Conservation (phyloP, 2,888 invertebrate genomes). For the Dioctria linearis region DNA sequence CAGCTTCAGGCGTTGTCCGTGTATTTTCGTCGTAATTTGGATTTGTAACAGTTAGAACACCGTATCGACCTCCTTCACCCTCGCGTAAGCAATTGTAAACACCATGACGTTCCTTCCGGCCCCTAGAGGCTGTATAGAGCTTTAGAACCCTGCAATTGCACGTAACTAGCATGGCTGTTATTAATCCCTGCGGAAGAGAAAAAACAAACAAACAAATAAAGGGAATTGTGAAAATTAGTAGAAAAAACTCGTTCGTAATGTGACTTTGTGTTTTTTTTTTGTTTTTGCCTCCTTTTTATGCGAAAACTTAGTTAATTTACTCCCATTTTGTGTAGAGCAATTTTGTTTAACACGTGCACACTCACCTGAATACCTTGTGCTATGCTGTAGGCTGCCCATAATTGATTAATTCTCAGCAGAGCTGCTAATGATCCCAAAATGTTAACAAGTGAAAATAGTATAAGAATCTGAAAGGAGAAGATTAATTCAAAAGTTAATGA, state of each 20-base stretch:
- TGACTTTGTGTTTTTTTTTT: background rate
- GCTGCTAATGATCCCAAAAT: slow-evolving; percentile 69
- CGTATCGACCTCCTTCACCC: slow-evolving; percentile 63
- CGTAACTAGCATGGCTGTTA: slow-evolving; percentile 76
- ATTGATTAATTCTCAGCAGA: slow-evolving; percentile 67
- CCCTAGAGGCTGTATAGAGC: slow-evolving; percentile 61
- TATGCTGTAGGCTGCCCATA: slow-evolving; percentile 72
- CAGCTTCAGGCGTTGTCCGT: slow-evolving; percentile 32
- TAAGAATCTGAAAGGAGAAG: slow-evolving; percentile 68
- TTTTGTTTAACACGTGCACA: slow-evolving; percentile 3
- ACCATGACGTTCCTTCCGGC: slow-evolving; percentile 61
- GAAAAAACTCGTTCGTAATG: slow-evolving; percentile 12
- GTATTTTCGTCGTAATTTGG: slow-evolving; percentile 62
- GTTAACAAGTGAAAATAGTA: slow-evolving; percentile 68
- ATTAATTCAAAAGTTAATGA: background rate
- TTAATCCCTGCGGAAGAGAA: slow-evolving; percentile 73
- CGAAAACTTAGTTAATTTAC: slow-evolving; percentile 11
- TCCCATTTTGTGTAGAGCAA: background rate
- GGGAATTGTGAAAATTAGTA: slow-evolving; percentile 11
- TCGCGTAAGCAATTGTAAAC: slow-evolving; percentile 62
- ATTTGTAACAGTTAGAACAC: slow-evolving; percentile 63
- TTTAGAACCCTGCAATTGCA: slow-evolving; percentile 74
- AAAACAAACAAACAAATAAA: slow-evolving; percentile 29
- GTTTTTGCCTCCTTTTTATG: slow-evolving; percentile 1
- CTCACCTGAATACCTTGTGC: slow-evolving; percentile 70